phyloP scores from a whole-genome alignment of 1,140 invertebrate genomes.

The Calliopsis andreniformis region DNA sequence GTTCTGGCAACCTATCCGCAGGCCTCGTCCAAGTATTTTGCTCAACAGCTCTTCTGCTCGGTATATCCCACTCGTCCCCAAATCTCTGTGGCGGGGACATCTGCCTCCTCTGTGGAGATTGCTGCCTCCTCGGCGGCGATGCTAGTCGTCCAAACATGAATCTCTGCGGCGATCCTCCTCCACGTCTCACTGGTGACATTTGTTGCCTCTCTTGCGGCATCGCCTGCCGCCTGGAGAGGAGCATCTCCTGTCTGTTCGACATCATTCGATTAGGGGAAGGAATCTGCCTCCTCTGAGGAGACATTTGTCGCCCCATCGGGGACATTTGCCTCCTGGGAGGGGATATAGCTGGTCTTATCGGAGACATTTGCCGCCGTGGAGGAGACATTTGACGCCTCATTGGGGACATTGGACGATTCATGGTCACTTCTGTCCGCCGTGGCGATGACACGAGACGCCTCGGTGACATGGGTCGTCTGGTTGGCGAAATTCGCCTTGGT shows the following conservation, averaged over 20 bases:
- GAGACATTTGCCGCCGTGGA: conserved; percentile 51
- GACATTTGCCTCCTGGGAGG: conserved; percentile 49
- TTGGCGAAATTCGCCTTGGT: conserved; percentile 1
- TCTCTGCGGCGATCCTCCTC: conserved; percentile 33
- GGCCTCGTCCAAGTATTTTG: conserved; percentile 66
- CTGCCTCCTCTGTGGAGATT: conserved; percentile 57
- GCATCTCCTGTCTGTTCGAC: conserved; percentile 55
- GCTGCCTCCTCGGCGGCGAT: conserved; percentile 49
- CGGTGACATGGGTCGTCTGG: conserved; percentile 58
- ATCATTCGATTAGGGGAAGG: conserved; percentile 58
- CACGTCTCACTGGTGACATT: conserved; percentile 42
- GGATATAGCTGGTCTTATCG: conserved; percentile 46
- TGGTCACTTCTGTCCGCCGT: not conserved
- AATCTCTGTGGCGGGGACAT: conserved; percentile 60
- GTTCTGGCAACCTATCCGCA: conserved; percentile 36
- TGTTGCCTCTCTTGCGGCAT: conserved; percentile 41
- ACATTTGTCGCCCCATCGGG: conserved; percentile 46
- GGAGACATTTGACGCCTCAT: conserved; percentile 52
- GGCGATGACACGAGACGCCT: conserved; percentile 26
- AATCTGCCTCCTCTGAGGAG: conserved; percentile 50
- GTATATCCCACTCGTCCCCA: conserved; percentile 78
- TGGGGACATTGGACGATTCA: conserved; percentile 61
- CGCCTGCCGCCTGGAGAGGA: conserved; percentile 25
- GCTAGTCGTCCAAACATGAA: conserved; percentile 2
- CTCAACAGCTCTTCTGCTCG: conserved; percentile 72